Evolutionary conservation across 1,140 invertebrate species (phyloP), one percentile per base, ranked within the genome.

Genomic region (Episyrphus balteatus): DNA sequence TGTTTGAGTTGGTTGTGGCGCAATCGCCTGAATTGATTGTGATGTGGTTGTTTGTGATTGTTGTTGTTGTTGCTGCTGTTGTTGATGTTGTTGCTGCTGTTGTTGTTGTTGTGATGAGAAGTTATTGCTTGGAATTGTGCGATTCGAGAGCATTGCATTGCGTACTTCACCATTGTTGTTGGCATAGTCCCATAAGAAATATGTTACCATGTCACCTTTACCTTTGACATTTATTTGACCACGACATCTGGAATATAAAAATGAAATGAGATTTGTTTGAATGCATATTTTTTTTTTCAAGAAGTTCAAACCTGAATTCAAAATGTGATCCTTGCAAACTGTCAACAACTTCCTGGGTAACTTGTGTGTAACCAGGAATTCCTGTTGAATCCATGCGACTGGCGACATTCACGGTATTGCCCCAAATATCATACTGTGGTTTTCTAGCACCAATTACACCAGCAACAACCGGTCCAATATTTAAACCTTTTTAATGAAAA

Each of bases 361-460:
- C 83, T 73, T 90, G 88, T 12, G 82, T 88, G 61, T 88, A 84
- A 62, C 88, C 88, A 0, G 86, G 84, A 37, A 88, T 71, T 1
- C 87, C 86, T 0, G 87, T 90, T 3, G 84, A 87, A 61, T 91
- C 87, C 87, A 91, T 90, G 6, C 87, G 74, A 61, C 86, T 90
- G 2, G 92, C 92, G 3, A 95, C 65, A 46, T 68, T 68, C 5
- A 96, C 92, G 11, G 91, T 92, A 68, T 95, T 95, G 2, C 92
- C 92, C 91, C 91, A 95, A 56, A 95, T 94, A 63, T 95, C 92
- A 67, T 94, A 96, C 60, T 95, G 92, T 12, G 92, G 92, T 68
- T 95, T 95, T 39, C 88, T 74, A 1, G 90, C 90, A 14, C 92
- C 92, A 51, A 96, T 94, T 0, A 96, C 92, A 14, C 92, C 92